Percentiles rank a stretch among this genome's conserved stretches.
phyloP scores from a whole-genome alignment of 92 coral and sea anemone species.

The Palythoa heliodiscus region DNA sequence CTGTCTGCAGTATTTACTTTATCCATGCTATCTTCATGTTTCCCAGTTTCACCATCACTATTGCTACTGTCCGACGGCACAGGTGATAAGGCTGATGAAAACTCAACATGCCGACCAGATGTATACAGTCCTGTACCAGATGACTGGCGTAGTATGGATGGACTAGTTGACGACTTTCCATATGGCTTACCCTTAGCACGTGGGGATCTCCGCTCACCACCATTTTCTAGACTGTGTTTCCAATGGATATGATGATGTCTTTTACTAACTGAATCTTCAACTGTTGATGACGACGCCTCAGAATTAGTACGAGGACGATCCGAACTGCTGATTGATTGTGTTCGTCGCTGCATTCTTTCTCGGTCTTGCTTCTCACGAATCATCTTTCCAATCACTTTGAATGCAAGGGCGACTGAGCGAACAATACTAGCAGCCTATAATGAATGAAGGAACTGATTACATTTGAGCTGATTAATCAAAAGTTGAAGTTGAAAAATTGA shows the following conservation, averaged over 20 bases:
- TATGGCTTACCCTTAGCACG: slow-evolving; percentile 55
- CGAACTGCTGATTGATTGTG: slow-evolving; percentile 74
- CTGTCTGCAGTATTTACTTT: neutral
- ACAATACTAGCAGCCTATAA: slow-evolving; percentile 95
- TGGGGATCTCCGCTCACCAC: slow-evolving; percentile 66
- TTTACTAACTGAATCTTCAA: slow-evolving; percentile 58
- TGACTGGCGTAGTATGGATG: slow-evolving; percentile 75
- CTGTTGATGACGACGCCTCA: slow-evolving; percentile 85
- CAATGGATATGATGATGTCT: slow-evolving; percentile 67
- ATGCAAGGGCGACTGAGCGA: slow-evolving; percentile 92
- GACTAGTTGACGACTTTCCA: slow-evolving; percentile 71
- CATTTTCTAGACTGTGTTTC: slow-evolving; percentile 61
- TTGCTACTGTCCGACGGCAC: slow-evolving; percentile 96
- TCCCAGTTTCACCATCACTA: slow-evolving; percentile 50
- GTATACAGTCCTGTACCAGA: slow-evolving; percentile 54
- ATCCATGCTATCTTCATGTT: neutral
- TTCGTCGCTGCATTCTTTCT: slow-evolving; percentile 65
- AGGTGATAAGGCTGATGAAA: slow-evolving; percentile 87
- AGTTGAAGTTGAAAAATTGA: neutral
- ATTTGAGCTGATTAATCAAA: too few relatives aligned
- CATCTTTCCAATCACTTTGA: slow-evolving; percentile 90
- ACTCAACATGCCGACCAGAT: slow-evolving; percentile 93
- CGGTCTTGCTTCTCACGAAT: slow-evolving; percentile 80
- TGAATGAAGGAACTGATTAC: neutral
- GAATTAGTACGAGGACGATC: slow-evolving; percentile 93